These are phyloP conservation scores for Dendrolimus pini DNA, from an alignment of 2,888 invertebrate species.

Conservation along the genomic window DNA sequence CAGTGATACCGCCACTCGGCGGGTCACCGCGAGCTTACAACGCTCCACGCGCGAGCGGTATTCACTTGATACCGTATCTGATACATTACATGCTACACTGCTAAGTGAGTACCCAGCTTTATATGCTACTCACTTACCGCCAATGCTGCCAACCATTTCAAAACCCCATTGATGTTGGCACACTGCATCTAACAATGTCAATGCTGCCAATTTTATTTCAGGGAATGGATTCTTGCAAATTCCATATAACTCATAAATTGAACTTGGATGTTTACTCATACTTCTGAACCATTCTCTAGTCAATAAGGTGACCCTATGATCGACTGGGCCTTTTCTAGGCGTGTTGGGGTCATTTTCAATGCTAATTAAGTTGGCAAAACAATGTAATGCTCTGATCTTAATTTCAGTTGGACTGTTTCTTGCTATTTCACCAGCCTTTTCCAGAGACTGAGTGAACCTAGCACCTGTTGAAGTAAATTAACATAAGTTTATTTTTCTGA, in stretches of 20 bases:
- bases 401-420: slow-evolving; percentile 79
- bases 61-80: too few relatives aligned
- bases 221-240: slow-evolving; percentile 87
- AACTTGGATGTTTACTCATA: slow-evolving; percentile 45
- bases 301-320: slow-evolving; percentile 66
- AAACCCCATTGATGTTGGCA: slow-evolving; percentile 88
- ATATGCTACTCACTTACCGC: slow-evolving; percentile 64
- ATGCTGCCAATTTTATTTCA: slow-evolving; percentile 83
- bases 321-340: slow-evolving; percentile 47
- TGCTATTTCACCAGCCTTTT: slow-evolving; percentile 76
- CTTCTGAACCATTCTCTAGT: slow-evolving; percentile 70
- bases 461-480: slow-evolving; percentile 31
- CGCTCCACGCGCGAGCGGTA: too few relatives aligned
- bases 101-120: too few relatives aligned
- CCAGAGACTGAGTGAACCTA: slow-evolving; percentile 69
- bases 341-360: slow-evolving; percentile 53
- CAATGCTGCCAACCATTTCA: slow-evolving; percentile 80
- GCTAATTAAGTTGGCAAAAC: slow-evolving; percentile 77
- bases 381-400: slow-evolving; percentile 81
- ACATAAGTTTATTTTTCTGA: too few relatives aligned
- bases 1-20: too few relatives aligned
- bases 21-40: too few relatives aligned
- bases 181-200: slow-evolving; percentile 80
- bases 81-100: too few relatives aligned
- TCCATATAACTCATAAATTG: slow-evolving; percentile 78